Evolutionary conservation across 2,888 invertebrate species (phyloP).

Genomic region (Orthonevra nobilis): DNA sequence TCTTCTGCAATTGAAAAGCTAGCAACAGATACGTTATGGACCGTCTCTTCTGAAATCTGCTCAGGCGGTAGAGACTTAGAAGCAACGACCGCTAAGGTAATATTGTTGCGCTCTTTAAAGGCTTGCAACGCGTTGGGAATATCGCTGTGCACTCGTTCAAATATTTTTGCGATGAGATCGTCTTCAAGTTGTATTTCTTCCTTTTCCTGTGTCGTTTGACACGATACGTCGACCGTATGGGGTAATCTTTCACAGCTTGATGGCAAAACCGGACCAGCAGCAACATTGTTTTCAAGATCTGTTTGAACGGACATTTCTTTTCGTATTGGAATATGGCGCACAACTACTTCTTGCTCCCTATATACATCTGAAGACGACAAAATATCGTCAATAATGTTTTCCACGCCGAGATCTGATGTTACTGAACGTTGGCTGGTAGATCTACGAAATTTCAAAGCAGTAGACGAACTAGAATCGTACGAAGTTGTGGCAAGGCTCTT

Average conservation of each 20-base stretch:
- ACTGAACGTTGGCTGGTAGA: background rate
- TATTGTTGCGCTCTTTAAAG: conserved; percentile 1
- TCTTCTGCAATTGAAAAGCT: too few species aligned
- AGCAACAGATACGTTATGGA: too few species aligned
- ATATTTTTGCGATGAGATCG: conserved; percentile 37
- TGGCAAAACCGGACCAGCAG: conserved; percentile 1
- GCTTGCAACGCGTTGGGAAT: conserved; percentile 6
- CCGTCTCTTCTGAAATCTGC: too few species aligned
- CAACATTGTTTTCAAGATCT: background rate
- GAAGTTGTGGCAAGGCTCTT: too few species aligned
- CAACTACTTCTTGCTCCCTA: too few species aligned
- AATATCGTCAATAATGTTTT: background rate
- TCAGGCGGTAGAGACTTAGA: too few species aligned
- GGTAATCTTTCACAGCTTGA: too few species aligned
- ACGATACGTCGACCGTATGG: background rate
- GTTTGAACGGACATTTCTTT: conserved; percentile 46
- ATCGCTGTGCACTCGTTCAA: conserved; percentile 36
- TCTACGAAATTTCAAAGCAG: background rate
- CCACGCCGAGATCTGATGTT: background rate
- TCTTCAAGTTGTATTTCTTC: conserved; percentile 1
- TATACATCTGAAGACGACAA: background rate
- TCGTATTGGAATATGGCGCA: too few species aligned
- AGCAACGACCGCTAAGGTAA: too few species aligned
- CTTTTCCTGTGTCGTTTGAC: background rate
- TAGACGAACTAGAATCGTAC: too few species aligned